Evolutionary conservation across 2,888 invertebrate species (phyloP), one percentile per base, ranked within the genome.

Genomic region (Caenorhabditis drosophilae): DNA sequence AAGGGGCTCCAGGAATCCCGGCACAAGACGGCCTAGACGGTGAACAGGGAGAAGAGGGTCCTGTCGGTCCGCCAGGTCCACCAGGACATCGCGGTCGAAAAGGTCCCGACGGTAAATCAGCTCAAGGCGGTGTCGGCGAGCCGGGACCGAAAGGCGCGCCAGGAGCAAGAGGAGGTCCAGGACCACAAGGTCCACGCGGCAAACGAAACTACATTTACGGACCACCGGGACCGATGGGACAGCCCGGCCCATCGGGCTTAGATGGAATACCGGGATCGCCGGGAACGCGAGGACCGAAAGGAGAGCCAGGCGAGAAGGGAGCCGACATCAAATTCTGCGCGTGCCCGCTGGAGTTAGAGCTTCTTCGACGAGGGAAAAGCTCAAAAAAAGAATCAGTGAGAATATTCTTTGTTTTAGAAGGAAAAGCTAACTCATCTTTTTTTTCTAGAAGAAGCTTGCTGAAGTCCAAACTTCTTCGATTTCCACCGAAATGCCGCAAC

Each of bases 321-420:
- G 76, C 80, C 11, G 76, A 81, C 45, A 76, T 78, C 23, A 76
- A 75, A 50, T 79, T 80, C 72, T 81, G 79, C 58, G 79, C 79
- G 4, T 81, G 81, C 45, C 81, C 80, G 0, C 38, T 73, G 40
- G 80, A 80, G 48, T 49, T 80, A 20, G 69, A 70, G 31, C 50
- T 75, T 11, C 25, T 74, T 41, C 47, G 50, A 22, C n/a, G n/a
- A n/a, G n/a, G n/a, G n/a, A n/a, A n/a, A n/a, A n/a, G n/a, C n/a
- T n/a, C n/a, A n/a, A n/a, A n/a, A n/a, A n/a, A n/a, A n/a, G n/a
- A n/a, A n/a, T n/a, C n/a, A n/a, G n/a, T n/a, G n/a, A n/a, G n/a
- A n/a, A n/a, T n/a, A n/a, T n/a, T n/a, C n/a, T n/a, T n/a, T n/a
- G n/a, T n/a, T n/a, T n/a, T n/a, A n/a, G n/a, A n/a, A n/a, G n/a